Evolutionary conservation across 2,888 invertebrate species (phyloP).

Genomic region (Synergus gifuensis): DNA sequence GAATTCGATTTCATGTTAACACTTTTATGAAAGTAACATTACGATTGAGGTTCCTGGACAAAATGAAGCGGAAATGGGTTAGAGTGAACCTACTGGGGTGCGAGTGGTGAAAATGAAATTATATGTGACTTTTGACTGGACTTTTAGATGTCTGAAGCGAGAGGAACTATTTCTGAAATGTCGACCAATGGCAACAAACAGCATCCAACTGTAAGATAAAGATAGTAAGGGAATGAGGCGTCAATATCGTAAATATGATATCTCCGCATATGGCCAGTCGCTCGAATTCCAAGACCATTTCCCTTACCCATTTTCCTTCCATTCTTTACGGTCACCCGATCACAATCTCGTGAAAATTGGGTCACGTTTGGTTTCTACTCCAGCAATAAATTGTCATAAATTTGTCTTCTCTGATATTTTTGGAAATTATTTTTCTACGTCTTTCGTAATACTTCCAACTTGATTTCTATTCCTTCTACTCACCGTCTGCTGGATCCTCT

Average conservation of each 20-base stretch:
- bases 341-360: constrained; percentile 63
- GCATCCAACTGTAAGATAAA: constrained; percentile 53
- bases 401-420: not conserved
- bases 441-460: too few species aligned
- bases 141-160: not conserved
- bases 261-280: constrained; percentile 55
- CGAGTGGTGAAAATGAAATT: not conserved
- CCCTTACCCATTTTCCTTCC: constrained; percentile 55
- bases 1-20: too few species aligned
- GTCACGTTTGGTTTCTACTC: constrained; percentile 48
- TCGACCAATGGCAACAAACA: constrained; percentile 45
- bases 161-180: not conserved
- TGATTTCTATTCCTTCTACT: too few species aligned
- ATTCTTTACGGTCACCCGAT: constrained; percentile 61
- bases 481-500: too few species aligned
- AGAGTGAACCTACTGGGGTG: not conserved
- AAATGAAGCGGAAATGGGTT: not conserved
- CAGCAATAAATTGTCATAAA: not conserved
- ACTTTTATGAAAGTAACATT: not conserved
- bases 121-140: not conserved
- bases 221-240: constrained; percentile 54
- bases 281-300: constrained; percentile 58
- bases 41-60: not conserved
- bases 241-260: constrained; percentile 65
- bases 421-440: too few species aligned